A percentile compares a stretch with the other conserved stretches of the same genome.
These are phyloP conservation scores for Bombus huntii DNA, from an alignment of 1,140 invertebrate genomes.

Conservation along the genomic window DNA sequence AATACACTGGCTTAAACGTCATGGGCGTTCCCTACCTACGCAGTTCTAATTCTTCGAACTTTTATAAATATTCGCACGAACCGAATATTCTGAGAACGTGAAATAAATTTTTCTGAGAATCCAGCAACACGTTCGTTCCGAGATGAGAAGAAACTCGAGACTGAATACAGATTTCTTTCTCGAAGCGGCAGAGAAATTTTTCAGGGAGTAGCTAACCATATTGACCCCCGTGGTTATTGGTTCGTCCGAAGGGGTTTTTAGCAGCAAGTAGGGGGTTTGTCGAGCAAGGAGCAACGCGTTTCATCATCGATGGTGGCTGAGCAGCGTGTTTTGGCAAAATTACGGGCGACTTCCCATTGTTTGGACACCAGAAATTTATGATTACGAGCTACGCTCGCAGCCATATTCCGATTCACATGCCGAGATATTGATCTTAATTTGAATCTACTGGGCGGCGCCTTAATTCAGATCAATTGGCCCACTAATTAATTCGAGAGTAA, in stretches of 20 bases:
- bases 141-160: neutral
- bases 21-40: neutral
- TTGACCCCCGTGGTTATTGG: neutral
- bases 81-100: neutral
- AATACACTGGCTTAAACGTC: neutral
- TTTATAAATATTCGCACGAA: neutral
- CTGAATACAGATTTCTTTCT: neutral
- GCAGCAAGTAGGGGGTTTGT: neutral
- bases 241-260: constrained; percentile 6
- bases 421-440: constrained; percentile 69
- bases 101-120: neutral
- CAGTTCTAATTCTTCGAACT: neutral
- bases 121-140: neutral
- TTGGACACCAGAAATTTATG: constrained; percentile 57
- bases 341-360: constrained; percentile 53
- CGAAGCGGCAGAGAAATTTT: neutral
- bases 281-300: constrained; percentile 21
- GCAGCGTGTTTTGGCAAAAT: constrained; percentile 49
- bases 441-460: constrained; percentile 59
- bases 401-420: constrained; percentile 56
- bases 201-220: neutral
- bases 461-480: constrained; percentile 64
- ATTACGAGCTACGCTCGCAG: constrained; percentile 44
- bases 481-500: constrained; percentile 61
- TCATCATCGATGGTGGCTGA: constrained; percentile 13